A percentile compares a stretch with the other conserved stretches of the same genome.
phyloP scores from a whole-genome alignment of 2,113 vertebrate species.

The Rhabdomys dilectus region DNA sequence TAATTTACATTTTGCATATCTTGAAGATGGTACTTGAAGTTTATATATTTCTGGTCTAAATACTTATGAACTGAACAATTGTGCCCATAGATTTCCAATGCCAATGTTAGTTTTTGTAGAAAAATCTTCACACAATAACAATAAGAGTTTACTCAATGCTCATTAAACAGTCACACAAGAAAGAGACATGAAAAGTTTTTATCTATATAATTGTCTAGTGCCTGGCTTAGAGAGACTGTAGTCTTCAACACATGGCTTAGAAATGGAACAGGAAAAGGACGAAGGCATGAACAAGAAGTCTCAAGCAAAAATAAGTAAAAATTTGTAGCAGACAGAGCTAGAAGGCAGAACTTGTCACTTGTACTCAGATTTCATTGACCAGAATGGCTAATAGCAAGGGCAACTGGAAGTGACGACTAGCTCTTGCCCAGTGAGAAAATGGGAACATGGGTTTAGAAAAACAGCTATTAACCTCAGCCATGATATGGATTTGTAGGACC shows the following conservation, averaged over 20 bases:
- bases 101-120: background rate
- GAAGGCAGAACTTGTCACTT: background rate
- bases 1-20: slow-evolving; percentile 4
- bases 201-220: background rate
- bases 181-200: background rate
- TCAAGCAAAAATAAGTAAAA: background rate
- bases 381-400: background rate
- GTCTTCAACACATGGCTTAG: background rate
- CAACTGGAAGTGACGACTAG: background rate
- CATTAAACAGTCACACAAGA: background rate
- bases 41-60: slow-evolving; percentile 10
- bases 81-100: background rate
- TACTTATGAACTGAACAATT: background rate
- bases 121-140: background rate
- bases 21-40: slow-evolving; percentile 4
- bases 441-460: slow-evolving; percentile 2
- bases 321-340: background rate
- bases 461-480: background rate
- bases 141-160: background rate
- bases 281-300: background rate
- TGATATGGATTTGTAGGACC: background rate
- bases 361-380: background rate
- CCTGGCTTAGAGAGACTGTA: background rate
- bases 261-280: background rate
- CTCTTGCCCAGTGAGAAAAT: background rate